Base-by-base conservation (phyloP, 2,888 invertebrate genomes). In the Clanis bilineata region DNA sequence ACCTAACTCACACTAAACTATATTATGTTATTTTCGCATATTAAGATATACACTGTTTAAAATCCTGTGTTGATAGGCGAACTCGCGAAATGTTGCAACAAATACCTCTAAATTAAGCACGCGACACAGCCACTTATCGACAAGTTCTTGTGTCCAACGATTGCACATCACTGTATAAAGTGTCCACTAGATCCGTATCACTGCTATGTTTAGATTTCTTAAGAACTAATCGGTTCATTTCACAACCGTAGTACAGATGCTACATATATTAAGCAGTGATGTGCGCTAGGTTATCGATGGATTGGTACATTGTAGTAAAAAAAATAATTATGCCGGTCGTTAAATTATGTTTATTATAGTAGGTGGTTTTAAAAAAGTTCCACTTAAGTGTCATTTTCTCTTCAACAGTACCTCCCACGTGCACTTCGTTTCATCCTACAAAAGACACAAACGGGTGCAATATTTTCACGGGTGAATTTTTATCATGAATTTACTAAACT, bases 401-500 rank as follows among this genome's bases (percentile, higher is more conserved):
- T 12, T 45, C n/a, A n/a, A n/a, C 23, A 10, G 32, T 12, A 22
- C n/a, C 12, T 12, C 3, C n/a, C 21, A 15, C 12, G 6, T 21
- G 12, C 6, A 3, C n/a, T 38, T 18, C 22, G 12, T 56, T 56
- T 56, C 39, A 38, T 56, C 55, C 4, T 56, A 56, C 39, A 56
- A 56, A 56, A 56, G 55, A 56, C 23, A 56, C 39, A 56, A 56
- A 56, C 39, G 55, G 23, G 55, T 23, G 38, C 51, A 10, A 18
- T 9, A 18, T 32, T 23, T 28, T 28, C 47, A 39, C 7, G 3
- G 0, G 15, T 15, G 7, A n/a, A n/a, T 47, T 12, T 0, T 25
- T 9, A 12, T 1, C 7, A n/a, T n/a, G n/a, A n/a, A n/a, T n/a
- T n/a, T n/a, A n/a, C n/a, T n/a, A n/a, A n/a, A n/a, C n/a, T n/a